Conservation (phyloP, 2,888 invertebrate genomes). For the Morpho achilles region DNA sequence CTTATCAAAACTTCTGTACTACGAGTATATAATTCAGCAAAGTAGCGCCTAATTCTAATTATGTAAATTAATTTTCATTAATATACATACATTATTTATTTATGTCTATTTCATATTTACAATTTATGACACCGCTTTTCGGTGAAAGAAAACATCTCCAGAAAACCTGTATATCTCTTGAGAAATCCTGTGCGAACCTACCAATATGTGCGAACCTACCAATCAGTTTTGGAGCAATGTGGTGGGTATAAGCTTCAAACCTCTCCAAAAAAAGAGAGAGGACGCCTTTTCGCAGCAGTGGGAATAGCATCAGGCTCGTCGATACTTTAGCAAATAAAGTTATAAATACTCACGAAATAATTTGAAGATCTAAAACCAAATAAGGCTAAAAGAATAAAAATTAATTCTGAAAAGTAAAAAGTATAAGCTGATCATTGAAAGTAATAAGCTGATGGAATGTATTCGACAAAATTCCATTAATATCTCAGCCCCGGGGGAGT, state of each 20-base stretch:
- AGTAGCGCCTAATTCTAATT: no score
- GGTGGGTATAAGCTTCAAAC: background rate
- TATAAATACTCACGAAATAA: no score
- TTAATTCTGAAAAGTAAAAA: background rate
- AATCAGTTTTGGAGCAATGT: background rate
- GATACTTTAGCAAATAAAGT: no score
- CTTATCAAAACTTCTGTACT: no score
- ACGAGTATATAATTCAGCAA: no score
- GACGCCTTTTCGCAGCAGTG: no score
- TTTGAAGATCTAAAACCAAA: no score
- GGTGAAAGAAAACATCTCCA: background rate
- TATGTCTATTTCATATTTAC: no score
- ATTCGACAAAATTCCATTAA: conserved; percentile 20
- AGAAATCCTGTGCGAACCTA: background rate
- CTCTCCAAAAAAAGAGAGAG: background rate
- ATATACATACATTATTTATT: no score
- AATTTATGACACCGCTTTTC: background rate
- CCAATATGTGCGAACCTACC: background rate
- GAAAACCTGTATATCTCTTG: background rate
- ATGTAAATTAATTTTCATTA: no score
- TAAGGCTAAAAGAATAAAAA: background rate
- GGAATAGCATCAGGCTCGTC: no score
- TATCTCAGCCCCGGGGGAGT: conserved; percentile 11
- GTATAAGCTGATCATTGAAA: conserved; percentile 6
- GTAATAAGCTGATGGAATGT: conserved; percentile 12